Evolutionary conservation across 2,888 invertebrate species (phyloP).

Genomic region (Deilephila porcellus): DNA sequence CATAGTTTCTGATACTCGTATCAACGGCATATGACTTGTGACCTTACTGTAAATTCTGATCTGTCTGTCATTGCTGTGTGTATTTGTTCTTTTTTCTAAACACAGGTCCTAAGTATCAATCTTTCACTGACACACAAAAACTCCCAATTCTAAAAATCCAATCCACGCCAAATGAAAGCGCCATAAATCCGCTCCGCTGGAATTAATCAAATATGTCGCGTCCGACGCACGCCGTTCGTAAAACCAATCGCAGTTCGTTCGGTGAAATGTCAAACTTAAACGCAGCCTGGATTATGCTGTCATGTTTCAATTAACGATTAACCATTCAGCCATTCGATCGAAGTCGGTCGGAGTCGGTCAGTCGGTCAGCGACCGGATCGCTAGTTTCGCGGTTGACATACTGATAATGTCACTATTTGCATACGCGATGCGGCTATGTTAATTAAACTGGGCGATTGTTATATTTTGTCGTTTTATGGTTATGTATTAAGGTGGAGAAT

Average conservation of each 20-base stretch:
- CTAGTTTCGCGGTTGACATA: conserved; percentile 29
- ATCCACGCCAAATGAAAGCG: not conserved
- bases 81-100: too few relatives aligned
- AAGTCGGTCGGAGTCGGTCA: conserved; percentile 12
- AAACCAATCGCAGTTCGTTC: conserved; percentile 7
- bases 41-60: too few relatives aligned
- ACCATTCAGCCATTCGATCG: conserved; percentile 34
- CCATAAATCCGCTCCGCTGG: not conserved
- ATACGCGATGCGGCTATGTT: conserved; percentile 24
- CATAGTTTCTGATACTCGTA: too few relatives aligned
- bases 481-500: too few relatives aligned
- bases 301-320: conserved; percentile 49
- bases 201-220: conserved; percentile 7
- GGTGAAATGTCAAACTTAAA: conserved; percentile 37
- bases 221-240: not conserved
- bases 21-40: too few relatives aligned
- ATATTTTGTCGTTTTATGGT: not conserved
- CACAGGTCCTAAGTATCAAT: too few relatives aligned
- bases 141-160: not conserved
- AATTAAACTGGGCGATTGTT: not conserved
- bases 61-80: too few relatives aligned
- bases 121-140: not conserved
- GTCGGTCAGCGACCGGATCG: conserved; percentile 22
- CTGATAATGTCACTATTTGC: conserved; percentile 31
- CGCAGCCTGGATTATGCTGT: conserved; percentile 32